Conservation (phyloP, 64 coral and sea anemone genomes). For the Trachythela sp. region DNA sequence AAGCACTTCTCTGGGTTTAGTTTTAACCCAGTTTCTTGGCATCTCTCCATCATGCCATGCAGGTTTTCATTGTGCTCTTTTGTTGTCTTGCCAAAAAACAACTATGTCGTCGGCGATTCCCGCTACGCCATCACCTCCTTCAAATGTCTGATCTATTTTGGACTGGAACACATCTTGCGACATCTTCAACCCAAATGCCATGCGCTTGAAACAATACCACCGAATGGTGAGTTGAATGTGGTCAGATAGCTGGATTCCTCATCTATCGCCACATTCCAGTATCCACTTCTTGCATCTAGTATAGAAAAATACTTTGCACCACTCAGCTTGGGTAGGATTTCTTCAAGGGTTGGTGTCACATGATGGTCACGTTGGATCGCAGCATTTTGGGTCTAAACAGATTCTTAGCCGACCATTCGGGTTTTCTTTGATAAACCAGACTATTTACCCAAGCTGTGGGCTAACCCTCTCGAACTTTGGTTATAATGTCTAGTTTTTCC, state of each 20-base stretch:
- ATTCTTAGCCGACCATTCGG: neutral
- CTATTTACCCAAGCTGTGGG: neutral
- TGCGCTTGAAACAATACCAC: neutral
- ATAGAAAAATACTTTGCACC: neutral
- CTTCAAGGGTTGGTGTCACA: neutral
- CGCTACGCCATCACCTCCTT: neutral
- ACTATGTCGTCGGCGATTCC: neutral
- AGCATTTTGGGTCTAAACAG: neutral
- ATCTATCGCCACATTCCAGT: neutral
- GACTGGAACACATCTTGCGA: neutral
- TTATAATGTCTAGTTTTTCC: neutral
- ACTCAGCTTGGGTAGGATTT: neutral
- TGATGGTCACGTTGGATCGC: neutral
- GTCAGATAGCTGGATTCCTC: neutral
- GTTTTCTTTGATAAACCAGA: neutral
- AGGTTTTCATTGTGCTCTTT: neutral
- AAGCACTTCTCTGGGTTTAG: neutral
- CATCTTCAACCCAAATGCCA: neutral
- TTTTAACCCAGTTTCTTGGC: neutral
- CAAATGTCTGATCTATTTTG: neutral
- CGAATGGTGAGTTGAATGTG: neutral
- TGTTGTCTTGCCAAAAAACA: neutral
- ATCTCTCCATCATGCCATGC: neutral
- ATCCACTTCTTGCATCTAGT: neutral
- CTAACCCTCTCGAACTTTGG: neutral